Evolutionary conservation across 2,113 vertebrate genomes (phyloP).

Genomic region (Okapia johnstoni): DNA sequence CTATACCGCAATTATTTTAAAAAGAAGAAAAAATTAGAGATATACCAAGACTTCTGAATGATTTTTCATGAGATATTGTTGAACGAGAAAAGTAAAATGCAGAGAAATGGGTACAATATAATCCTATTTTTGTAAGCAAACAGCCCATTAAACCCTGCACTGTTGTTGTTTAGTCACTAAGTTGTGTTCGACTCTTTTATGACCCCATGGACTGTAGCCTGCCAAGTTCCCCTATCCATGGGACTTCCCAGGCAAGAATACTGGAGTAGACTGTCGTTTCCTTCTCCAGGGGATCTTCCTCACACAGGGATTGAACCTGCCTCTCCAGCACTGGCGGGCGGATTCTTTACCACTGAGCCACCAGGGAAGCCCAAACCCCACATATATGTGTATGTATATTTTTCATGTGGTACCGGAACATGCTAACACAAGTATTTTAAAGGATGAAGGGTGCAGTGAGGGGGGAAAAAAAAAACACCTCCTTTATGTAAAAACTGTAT

Average conservation of each 20-base stretch:
- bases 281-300: background rate
- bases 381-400: background rate
- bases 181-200: background rate
- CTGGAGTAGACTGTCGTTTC: background rate
- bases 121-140: background rate
- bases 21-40: background rate
- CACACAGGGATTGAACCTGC: background rate
- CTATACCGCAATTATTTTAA: background rate
- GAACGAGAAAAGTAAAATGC: slow-evolving; percentile 2
- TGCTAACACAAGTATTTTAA: background rate
- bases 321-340: background rate
- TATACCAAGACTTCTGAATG: background rate
- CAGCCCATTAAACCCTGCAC: background rate
- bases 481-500: background rate
- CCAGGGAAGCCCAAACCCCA: background rate
- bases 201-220: background rate
- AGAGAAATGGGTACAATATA: background rate
- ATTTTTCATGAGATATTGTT: background rate
- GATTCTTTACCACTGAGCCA: background rate
- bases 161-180: background rate
- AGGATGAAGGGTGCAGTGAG: background rate
- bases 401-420: background rate
- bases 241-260: background rate
- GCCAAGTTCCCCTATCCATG: background rate
- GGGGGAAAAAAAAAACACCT: accelerated